Base-by-base conservation (phyloP, 2,888 invertebrate genomes). In the Phengaris alcon region DNA sequence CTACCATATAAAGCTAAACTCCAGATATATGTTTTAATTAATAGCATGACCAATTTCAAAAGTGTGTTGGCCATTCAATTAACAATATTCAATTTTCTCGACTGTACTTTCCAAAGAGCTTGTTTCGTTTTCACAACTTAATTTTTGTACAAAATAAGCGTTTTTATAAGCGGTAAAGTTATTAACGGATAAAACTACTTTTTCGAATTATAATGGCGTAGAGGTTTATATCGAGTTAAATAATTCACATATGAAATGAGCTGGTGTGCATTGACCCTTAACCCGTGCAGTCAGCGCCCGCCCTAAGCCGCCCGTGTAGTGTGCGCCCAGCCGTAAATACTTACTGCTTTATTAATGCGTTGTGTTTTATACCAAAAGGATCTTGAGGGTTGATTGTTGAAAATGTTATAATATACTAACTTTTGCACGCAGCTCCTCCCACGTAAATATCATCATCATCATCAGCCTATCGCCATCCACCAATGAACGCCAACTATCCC, bases 261-360 rank as follows among this genome's bases (percentile, higher is more conserved):
- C 64, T 64, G 4, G 64, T 64, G 35, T 64, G 64, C 64, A 13
- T 64, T 44, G 35, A 64, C 12, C 64, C 35, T 64, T 64, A 64
- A 22, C 59, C 13, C 44, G 35, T 64, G 15, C 4, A 15, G 69
- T 48, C 35, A 3, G 69, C 48, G 46, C 69, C 48, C n/a, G 3
- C 69, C 69, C 22, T 69, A 48, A 69, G 69, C 69, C 68, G 13
- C 68, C 15, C 69, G 48, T 48, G 69, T 69, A 48, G 22, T 69
- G 69, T 69, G 69, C 48, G 69, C 8, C 15, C 46, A 69, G 48
- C 69, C 69, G 48, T 15, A 15, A 69, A 69, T 15, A n/a, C 48
- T 69, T 48, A 48, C 15, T 15, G 69, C 69, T 46, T 64, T 64
- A 69, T 69, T 69, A 48, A 69, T 69, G 69, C 68, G 46, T 68